These are phyloP conservation scores for Xylota sylvarum DNA, from an alignment of 2,888 invertebrate genomes.

Conservation along the genomic window DNA sequence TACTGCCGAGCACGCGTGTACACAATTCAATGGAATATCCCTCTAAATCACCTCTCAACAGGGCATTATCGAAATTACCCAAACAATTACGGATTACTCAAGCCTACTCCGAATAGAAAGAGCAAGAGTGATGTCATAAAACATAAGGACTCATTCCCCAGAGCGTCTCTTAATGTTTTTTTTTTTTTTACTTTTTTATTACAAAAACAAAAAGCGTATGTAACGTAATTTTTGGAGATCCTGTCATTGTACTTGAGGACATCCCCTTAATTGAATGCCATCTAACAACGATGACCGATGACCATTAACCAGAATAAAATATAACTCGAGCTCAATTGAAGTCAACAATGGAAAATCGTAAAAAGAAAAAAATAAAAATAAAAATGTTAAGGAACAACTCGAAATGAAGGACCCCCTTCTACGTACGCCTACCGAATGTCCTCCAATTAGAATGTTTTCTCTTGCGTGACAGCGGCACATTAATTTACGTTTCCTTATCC, in stretches of 20 bases:
- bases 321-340: slow-evolving; percentile 57
- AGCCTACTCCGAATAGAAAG: slow-evolving; percentile 29
- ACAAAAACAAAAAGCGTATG: neutral
- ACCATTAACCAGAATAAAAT: slow-evolving; percentile 61
- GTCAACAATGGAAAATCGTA: slow-evolving; percentile 34
- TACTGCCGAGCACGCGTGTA: slow-evolving; percentile 41
- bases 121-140: slow-evolving; percentile 61
- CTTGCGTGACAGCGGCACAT: slow-evolving; percentile 60
- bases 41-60: slow-evolving; percentile 52
- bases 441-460: slow-evolving; percentile 44
- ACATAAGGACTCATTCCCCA: slow-evolving; percentile 52
- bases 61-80: slow-evolving; percentile 60
- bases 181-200: slow-evolving; percentile 17
- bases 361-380: slow-evolving; percentile 20
- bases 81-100: slow-evolving; percentile 56
- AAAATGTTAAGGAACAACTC: neutral
- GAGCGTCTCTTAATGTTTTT: slow-evolving; percentile 39
- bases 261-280: slow-evolving; percentile 36
- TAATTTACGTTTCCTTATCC: slow-evolving; percentile 64
- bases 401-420: neutral
- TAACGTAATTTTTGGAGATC: slow-evolving; percentile 13
- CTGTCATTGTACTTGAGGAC: slow-evolving; percentile 42
- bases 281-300: slow-evolving; percentile 57
- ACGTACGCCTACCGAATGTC: neutral
- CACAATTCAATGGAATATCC: slow-evolving; percentile 45